Percentiles rank a stretch among this genome's conserved stretches.
phyloP scores from a whole-genome alignment of 2,113 vertebrate species.

The Sylvia atricapilla region DNA sequence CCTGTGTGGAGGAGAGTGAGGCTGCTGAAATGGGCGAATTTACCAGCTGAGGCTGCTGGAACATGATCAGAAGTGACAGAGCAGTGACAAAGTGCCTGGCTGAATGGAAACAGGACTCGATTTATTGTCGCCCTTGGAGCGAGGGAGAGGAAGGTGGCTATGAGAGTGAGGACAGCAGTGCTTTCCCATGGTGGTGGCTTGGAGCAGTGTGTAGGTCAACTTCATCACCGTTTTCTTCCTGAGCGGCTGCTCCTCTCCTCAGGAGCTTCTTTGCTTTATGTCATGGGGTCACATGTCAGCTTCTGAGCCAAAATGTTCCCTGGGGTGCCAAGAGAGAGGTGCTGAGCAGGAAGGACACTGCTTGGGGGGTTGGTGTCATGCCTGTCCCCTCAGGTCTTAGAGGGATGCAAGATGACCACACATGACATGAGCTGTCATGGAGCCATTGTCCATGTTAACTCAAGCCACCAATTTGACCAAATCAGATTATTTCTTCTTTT shows the following conservation, averaged over 20 bases:
- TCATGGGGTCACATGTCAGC: neutral
- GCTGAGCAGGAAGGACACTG: neutral
- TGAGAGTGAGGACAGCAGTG: neutral
- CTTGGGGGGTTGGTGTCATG: neutral
- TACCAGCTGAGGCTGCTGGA: constrained; percentile 27
- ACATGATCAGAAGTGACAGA: constrained; percentile 51
- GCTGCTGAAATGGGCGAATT: constrained; percentile 17
- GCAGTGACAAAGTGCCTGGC: constrained; percentile 19
- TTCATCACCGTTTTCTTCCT: neutral
- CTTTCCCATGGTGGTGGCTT: neutral
- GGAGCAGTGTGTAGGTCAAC: neutral
- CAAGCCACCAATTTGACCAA: neutral
- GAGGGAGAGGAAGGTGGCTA: neutral
- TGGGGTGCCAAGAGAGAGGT: neutral
- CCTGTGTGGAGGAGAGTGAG: neutral
- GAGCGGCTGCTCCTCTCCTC: neutral
- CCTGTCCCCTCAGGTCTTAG: neutral
- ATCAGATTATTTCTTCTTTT: neutral
- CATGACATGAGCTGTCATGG: neutral
- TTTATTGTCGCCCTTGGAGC: constrained; percentile 5
- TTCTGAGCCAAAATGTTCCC: accelerated
- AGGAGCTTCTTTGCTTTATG: neutral
- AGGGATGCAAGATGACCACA: accelerated
- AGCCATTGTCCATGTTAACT: neutral
- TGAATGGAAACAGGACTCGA: constrained; percentile 26